Conservation (phyloP, 2,888 invertebrate genomes). For the Cataglyphis livida region DNA sequence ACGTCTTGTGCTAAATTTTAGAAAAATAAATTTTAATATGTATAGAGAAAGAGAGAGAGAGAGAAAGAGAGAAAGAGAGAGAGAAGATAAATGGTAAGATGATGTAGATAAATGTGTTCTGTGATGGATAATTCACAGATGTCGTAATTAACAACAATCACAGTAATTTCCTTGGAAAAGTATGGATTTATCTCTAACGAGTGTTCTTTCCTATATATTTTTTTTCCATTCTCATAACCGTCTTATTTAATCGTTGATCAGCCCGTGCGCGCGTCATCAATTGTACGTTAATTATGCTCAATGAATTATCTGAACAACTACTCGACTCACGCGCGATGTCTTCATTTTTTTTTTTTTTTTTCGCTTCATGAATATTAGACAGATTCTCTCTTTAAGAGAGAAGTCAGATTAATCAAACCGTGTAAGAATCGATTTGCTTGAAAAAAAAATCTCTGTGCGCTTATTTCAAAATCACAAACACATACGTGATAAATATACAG, state of each 20-base stretch:
- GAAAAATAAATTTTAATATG: background rate
- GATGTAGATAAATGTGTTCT: background rate
- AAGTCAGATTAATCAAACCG: constrained; percentile 16
- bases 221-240: constrained; percentile 3
- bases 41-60: too few species aligned
- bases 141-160: constrained; percentile 26
- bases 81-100: background rate
- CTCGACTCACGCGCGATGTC: constrained; percentile 3
- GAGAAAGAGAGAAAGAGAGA: too few species aligned
- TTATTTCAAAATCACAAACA: background rate
- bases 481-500: background rate
- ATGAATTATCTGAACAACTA: constrained; percentile 4
- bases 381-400: background rate
- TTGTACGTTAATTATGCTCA: constrained; percentile 24
- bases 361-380: background rate
- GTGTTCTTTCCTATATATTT: background rate
- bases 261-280: background rate
- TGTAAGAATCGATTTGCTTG: constrained; percentile 1
- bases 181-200: constrained; percentile 38
- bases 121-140: constrained; percentile 22
- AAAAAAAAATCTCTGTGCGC: background rate
- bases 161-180: constrained; percentile 16
- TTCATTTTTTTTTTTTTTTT: background rate
- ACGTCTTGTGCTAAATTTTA: background rate
- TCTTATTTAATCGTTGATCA: constrained; percentile 37